These are phyloP conservation scores for Ceratitis capitata DNA, from an alignment of 1,140 invertebrate species.

Conservation along the genomic window DNA sequence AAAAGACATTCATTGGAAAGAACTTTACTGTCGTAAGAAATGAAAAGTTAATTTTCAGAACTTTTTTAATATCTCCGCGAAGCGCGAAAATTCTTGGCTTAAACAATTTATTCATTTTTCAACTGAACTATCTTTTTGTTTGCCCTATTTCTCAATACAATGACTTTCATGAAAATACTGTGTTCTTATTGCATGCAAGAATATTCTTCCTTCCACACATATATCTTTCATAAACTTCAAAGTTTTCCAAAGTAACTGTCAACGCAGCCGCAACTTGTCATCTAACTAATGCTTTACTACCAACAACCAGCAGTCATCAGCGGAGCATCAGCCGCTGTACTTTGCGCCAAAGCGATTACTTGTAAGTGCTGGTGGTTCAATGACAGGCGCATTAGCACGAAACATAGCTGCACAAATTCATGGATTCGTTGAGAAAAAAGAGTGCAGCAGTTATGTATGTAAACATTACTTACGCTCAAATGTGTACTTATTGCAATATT, in stretches of 20 bases:
- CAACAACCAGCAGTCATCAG: no score
- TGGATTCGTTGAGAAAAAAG: background rate
- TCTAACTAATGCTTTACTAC: background rate
- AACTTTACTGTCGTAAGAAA: no score
- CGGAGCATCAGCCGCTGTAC: background rate
- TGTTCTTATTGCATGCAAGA: no score
- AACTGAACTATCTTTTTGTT: no score
- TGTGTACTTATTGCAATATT: no score
- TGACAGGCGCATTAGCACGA: constrained; percentile 10
- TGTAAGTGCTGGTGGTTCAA: background rate
- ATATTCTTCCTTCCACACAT: background rate
- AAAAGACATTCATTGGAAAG: no score
- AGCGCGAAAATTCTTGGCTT: no score
- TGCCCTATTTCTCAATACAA: no score
- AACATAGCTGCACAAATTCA: background rate
- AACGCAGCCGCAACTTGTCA: constrained; percentile 1
- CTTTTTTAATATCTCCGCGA: no score
- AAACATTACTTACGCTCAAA: background rate
- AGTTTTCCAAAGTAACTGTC: background rate
- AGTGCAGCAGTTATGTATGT: background rate
- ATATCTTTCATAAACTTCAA: background rate
- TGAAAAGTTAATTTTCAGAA: no score
- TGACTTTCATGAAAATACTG: no score
- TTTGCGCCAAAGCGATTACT: background rate
- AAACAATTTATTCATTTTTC: no score